A percentile compares a stretch with the other conserved stretches of the same genome.
Evolutionary conservation across 1,140 invertebrate genomes (phyloP).

Genomic region (Monochamus saltuarius): DNA sequence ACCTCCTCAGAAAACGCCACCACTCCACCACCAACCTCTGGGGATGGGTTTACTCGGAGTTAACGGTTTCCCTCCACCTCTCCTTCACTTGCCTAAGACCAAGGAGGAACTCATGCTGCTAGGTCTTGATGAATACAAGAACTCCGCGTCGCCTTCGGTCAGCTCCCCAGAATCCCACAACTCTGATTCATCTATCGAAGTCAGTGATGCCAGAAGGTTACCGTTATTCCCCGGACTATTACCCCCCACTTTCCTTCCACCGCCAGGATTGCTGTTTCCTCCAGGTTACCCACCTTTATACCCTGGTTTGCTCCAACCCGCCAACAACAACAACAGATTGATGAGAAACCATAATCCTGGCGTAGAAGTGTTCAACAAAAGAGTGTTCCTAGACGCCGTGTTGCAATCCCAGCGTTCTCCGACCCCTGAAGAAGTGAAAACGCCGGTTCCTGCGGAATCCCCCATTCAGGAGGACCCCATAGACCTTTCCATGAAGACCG

Average conservation of each 20-base stretch:
- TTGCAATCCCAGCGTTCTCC: slow-evolving; percentile 64
- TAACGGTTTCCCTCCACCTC: slow-evolving; percentile 51
- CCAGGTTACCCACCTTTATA: slow-evolving; percentile 64
- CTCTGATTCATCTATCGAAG: slow-evolving; percentile 69
- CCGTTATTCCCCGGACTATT: slow-evolving; percentile 61
- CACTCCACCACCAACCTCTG: slow-evolving; percentile 54
- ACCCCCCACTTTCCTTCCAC: slow-evolving; percentile 63
- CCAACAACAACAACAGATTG: slow-evolving; percentile 61
- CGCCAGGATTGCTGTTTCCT: slow-evolving; percentile 66
- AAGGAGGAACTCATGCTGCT: slow-evolving; percentile 66
- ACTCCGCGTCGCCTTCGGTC: slow-evolving; percentile 65
- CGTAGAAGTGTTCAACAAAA: slow-evolving; percentile 63
- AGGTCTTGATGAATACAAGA: slow-evolving; percentile 65
- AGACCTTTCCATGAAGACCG: slow-evolving; percentile 71
- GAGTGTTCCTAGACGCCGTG: slow-evolving; percentile 71
- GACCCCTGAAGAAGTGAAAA: slow-evolving; percentile 53
- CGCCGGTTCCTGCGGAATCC: slow-evolving; percentile 42
- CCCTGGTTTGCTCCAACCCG: slow-evolving; percentile 60
- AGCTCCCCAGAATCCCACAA: slow-evolving; percentile 76
- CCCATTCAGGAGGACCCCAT: slow-evolving; percentile 71
- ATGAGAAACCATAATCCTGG: slow-evolving; percentile 52
- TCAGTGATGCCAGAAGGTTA: slow-evolving; percentile 62
- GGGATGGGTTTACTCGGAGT: slow-evolving; percentile 46
- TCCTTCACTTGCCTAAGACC: slow-evolving; percentile 54
- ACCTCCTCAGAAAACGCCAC: slow-evolving; percentile 30